phyloP scores from a whole-genome alignment of 2,888 invertebrate genomes.

The Phania funesta region DNA sequence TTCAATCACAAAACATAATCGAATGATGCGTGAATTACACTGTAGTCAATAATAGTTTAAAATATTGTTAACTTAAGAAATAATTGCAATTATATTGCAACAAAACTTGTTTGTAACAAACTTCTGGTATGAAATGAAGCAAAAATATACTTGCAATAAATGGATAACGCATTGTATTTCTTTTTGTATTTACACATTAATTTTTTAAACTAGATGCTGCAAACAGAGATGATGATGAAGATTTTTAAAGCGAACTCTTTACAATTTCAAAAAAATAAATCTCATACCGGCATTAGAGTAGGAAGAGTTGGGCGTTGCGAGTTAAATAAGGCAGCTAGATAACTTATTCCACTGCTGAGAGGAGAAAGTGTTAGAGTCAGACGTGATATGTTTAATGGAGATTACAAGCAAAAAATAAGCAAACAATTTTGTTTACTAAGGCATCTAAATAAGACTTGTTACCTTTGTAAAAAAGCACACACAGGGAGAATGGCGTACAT shows the following conservation, averaged over 20 bases:
- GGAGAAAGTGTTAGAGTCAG: conserved; percentile 53
- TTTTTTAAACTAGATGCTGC: conserved; percentile 28
- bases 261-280: background rate
- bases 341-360: background rate
- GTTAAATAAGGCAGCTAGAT: background rate
- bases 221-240: background rate
- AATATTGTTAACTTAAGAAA: conserved; percentile 13
- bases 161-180: conserved; percentile 51
- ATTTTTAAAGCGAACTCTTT: background rate
- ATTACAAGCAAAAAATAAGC: conserved; percentile 1
- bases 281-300: conserved; percentile 20
- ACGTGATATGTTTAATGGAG: conserved; percentile 14
- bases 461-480: background rate
- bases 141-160: conserved; percentile 49
- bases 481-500: background rate
- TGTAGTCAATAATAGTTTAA: background rate
- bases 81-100: background rate
- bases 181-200: conserved; percentile 46
- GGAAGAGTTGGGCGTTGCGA: conserved; percentile 41
- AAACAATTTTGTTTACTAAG: background rate
- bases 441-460: background rate
- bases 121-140: conserved; percentile 53
- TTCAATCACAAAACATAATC: background rate
- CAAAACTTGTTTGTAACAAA: conserved; percentile 54
- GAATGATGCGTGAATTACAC: background rate